Base-by-base conservation (phyloP, 2,113 vertebrate species). In the Setophaga petechia region DNA sequence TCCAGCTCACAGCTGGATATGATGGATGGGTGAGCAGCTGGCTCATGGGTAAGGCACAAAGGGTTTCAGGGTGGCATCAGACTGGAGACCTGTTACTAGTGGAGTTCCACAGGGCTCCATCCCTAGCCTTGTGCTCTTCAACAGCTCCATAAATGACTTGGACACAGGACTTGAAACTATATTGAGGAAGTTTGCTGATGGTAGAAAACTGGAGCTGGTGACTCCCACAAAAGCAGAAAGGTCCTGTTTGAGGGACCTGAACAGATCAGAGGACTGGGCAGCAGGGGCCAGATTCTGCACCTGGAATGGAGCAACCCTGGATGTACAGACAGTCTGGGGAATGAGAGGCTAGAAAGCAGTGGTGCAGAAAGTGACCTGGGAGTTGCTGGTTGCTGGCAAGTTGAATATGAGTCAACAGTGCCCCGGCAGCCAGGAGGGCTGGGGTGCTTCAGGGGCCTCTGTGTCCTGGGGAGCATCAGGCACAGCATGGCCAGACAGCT, bases 211-310 rank as follows among this genome's bases (percentile, higher is more conserved):
- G 21, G 25, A 59, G 44, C 52, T 59, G 35, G 11, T 59, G 54
- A 44, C 6, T 43, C 43, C 11, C 14, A 20, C 0, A 0, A 31
- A 31, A 20, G 37, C 44, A 59, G 44, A 76, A 76, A 67, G 13
- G 9, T 5, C 31, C 11, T 43, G 2, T 10, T 31, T 31, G 44
- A 43, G 25, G 22, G 4, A 59, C 44, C 44, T 35, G 0, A 0
- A 22, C 5, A 59, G 59, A 52, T 37, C 31, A 44, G 72, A 59
- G 25, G 13, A 59, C 25, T 51, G 54, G 13, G 25, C 16, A 31
- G 20, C 52, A 76, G 44, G 10, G 24, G 5, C 5, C 5, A 7
- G 21, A 25, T 43, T 59, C 44, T 68, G 37, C 17, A 44, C 7
- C 16, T 68, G 52, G 35, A 15, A 59, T 18, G 37, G 21, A 30